These are phyloP conservation scores for Carpatolechia fugitivella DNA, from an alignment of 2,888 invertebrate species.

Conservation along the genomic window DNA sequence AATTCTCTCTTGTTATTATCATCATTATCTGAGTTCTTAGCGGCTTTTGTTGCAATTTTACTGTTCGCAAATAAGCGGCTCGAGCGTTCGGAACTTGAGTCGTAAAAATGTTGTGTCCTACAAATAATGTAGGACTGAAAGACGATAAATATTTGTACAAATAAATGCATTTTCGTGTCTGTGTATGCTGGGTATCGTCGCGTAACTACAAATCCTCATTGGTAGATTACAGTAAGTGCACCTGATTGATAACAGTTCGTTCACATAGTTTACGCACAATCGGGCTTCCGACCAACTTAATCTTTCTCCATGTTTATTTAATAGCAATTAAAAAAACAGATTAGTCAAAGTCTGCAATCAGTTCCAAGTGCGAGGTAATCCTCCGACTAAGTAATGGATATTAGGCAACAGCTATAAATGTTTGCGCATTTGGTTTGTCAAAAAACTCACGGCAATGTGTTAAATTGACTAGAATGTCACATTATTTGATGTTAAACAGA, in stretches of 20 bases:
- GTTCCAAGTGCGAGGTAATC: conserved; percentile 17
- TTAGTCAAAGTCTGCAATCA: conserved; percentile 3
- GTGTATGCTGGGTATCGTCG: background rate
- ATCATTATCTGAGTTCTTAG: conserved; percentile 30
- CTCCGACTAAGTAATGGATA: conserved; percentile 24
- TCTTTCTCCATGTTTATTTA: background rate
- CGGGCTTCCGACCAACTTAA: conserved; percentile 39
- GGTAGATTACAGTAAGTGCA: conserved; percentile 58
- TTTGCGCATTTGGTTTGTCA: conserved; percentile 56
- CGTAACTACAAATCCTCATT: conserved; percentile 42
- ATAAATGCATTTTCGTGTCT: conserved; percentile 12
- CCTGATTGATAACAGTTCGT: conserved; percentile 58
- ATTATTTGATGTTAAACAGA: conserved; percentile 41
- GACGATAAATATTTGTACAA: conserved; percentile 8
- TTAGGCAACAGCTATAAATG: conserved; percentile 46
- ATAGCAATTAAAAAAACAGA: too few relatives aligned
- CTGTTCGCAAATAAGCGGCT: conserved; percentile 7
- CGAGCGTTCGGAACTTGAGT: background rate
- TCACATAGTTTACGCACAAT: conserved; percentile 43
- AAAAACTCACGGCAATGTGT: conserved; percentile 56
- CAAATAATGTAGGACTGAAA: background rate
- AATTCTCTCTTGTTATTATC: conserved; percentile 28
- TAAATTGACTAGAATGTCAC: conserved; percentile 53
- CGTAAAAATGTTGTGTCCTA: conserved; percentile 10
- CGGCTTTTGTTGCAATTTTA: conserved; percentile 14